Conservation (phyloP, 1,140 invertebrate genomes). For the Musca domestica region DNA sequence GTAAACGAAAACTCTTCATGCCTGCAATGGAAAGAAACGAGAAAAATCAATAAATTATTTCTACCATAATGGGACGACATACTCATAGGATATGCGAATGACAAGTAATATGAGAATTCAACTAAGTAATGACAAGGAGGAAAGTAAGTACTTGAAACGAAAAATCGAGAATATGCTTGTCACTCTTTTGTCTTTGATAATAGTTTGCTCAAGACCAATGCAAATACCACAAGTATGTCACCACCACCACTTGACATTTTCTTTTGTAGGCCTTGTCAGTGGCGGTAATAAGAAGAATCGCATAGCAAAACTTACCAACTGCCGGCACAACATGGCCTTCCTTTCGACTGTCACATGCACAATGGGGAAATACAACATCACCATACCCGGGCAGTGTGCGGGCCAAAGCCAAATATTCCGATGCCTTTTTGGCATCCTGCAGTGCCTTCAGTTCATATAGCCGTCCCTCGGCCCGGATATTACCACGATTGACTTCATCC, state of each 20-base stretch:
- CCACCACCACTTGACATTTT: background rate
- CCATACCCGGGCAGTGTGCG: constrained; percentile 87
- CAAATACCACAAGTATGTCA: too few relatives aligned
- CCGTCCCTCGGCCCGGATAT: constrained; percentile 83
- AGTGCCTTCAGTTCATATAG: constrained; percentile 94
- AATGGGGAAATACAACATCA: constrained; percentile 91
- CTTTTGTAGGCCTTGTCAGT: background rate
- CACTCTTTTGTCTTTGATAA: too few relatives aligned
- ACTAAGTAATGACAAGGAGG: background rate
- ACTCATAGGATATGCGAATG: background rate
- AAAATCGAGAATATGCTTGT: too few relatives aligned
- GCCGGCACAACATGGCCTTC: constrained; percentile 86
- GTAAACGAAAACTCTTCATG: constrained; percentile 73
- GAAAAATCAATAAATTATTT: background rate
- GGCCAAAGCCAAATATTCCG: constrained; percentile 85
- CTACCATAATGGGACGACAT: background rate
- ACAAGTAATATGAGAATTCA: background rate
- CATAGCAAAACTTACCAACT: constrained; percentile 58
- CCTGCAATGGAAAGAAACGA: constrained; percentile 37
- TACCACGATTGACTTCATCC: constrained; percentile 92
- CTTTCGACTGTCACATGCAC: constrained; percentile 89
- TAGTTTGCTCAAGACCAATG: too few relatives aligned
- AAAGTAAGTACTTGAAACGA: background rate
- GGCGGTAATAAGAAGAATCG: background rate
- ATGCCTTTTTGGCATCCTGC: constrained; percentile 82